phyloP scores from a whole-genome alignment of 2,888 invertebrate species.

The Adelphocoris suturalis region DNA sequence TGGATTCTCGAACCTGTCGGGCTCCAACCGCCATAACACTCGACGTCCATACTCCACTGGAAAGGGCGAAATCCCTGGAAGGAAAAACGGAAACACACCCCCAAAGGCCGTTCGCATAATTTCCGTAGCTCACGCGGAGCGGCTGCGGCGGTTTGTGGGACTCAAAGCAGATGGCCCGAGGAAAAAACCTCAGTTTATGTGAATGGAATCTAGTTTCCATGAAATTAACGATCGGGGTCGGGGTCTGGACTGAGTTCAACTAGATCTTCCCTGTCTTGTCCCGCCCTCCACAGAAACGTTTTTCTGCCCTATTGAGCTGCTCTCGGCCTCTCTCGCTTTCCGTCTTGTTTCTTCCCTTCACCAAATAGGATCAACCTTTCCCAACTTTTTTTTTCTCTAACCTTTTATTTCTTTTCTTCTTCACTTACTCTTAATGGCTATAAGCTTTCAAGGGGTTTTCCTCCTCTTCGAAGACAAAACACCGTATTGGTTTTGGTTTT shows the following conservation, averaged over 20 bases:
- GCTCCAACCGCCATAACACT: no score
- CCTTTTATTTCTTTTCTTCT: constrained; percentile 41
- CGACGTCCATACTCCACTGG: no score
- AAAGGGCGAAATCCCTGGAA: neutral
- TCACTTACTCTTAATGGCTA: constrained; percentile 39
- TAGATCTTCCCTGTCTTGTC: constrained; percentile 29
- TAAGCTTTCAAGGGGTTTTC: constrained; percentile 32
- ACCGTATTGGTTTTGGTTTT: constrained; percentile 32
- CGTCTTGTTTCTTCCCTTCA: constrained; percentile 36
- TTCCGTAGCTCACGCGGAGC: constrained; percentile 31
- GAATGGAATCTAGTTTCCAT: constrained; percentile 61
- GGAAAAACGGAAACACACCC: neutral
- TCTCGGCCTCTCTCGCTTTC: neutral
- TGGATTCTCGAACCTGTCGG: no score
- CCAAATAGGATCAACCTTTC: constrained; percentile 39
- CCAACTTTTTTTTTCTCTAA: constrained; percentile 29
- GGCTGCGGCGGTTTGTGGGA: neutral
- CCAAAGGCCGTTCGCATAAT: constrained; percentile 23
- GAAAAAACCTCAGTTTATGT: constrained; percentile 57
- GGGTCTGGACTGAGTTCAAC: constrained; percentile 32
- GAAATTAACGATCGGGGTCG: constrained; percentile 49
- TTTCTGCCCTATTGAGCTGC: constrained; percentile 59
- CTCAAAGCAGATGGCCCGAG: constrained; percentile 40
- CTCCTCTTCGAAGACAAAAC: constrained; percentile 16
- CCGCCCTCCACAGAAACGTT: constrained; percentile 37